phyloP scores from a whole-genome alignment of 2,797 vertebrate genomes.

The Emydoidea blandingii region DNA sequence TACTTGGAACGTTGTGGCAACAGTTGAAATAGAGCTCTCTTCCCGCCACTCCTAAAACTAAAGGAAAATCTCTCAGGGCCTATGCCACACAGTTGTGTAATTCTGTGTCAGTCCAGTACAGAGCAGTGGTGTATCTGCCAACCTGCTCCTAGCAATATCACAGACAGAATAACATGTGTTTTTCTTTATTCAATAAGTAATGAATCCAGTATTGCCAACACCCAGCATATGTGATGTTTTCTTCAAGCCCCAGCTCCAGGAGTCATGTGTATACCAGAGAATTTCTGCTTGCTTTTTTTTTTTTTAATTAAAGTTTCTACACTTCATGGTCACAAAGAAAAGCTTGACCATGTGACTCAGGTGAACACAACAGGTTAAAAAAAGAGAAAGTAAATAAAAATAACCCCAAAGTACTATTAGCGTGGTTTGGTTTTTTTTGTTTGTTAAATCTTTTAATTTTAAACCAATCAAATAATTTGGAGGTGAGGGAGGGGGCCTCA shows the following conservation, averaged over 20 bases:
- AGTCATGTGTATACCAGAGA: neutral
- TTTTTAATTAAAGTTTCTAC: neutral
- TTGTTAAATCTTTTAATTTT: neutral
- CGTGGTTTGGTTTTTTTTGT: neutral
- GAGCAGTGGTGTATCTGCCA: accelerated
- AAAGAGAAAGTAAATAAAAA: neutral
- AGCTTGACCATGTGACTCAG: neutral
- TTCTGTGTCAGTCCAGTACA: neutral
- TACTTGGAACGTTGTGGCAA: neutral
- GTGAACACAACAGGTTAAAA: neutral
- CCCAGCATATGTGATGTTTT: neutral
- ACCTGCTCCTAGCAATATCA: neutral
- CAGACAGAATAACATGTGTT: neutral
- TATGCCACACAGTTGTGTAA: neutral
- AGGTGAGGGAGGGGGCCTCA: neutral
- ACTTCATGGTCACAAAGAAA: neutral
- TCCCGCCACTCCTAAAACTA: neutral
- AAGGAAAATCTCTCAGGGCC: neutral
- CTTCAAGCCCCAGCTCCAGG: neutral
- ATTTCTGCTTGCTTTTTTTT: neutral
- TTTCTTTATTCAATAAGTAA: neutral
- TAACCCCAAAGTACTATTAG: neutral
- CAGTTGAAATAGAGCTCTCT: neutral
- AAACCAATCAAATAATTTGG: neutral
- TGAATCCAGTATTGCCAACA: neutral